These are phyloP conservation scores for Exephanes ischioxanthus DNA, from an alignment of 2,888 invertebrate species.

Conservation along the genomic window DNA sequence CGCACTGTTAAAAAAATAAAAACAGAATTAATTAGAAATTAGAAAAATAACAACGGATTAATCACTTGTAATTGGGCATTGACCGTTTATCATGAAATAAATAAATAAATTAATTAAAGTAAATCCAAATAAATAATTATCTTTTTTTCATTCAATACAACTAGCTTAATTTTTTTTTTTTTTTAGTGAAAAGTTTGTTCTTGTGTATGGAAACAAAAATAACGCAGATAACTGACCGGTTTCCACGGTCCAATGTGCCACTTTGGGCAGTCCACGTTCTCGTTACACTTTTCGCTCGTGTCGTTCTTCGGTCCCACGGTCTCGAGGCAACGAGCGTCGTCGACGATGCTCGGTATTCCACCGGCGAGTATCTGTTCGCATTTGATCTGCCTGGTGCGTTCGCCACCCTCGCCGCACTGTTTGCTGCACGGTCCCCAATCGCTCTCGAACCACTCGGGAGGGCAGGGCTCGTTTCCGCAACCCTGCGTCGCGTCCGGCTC, in stretches of 20 bases:
- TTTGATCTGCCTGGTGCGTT: constrained; percentile 89
- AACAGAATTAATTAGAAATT: neutral
- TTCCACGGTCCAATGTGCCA: constrained; percentile 97
- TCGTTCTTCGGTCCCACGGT: constrained; percentile 90
- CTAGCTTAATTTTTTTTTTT: neutral
- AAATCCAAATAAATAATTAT: neutral
- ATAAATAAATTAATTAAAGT: neutral
- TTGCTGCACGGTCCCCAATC: constrained; percentile 94
- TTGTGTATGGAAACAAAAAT: too few species aligned
- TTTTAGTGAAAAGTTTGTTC: neutral
- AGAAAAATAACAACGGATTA: too few species aligned
- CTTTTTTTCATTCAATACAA: neutral
- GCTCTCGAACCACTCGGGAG: constrained; percentile 92
- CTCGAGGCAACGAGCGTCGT: constrained; percentile 91
- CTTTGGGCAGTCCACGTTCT: constrained; percentile 91
- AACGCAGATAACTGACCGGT: constrained; percentile 87
- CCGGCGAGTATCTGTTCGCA: constrained; percentile 93
- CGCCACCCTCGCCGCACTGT: constrained; percentile 92
- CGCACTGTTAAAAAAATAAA: constrained; percentile 87
- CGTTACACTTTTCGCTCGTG: constrained; percentile 90
- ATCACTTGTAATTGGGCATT: too few species aligned
- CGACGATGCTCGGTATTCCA: constrained; percentile 90
- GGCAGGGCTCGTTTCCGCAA: constrained; percentile 92
- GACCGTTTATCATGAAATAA: too few species aligned
- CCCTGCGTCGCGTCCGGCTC: constrained; percentile 90